Conservation (phyloP, 2,888 invertebrate species). For the Acleris emargana region DNA sequence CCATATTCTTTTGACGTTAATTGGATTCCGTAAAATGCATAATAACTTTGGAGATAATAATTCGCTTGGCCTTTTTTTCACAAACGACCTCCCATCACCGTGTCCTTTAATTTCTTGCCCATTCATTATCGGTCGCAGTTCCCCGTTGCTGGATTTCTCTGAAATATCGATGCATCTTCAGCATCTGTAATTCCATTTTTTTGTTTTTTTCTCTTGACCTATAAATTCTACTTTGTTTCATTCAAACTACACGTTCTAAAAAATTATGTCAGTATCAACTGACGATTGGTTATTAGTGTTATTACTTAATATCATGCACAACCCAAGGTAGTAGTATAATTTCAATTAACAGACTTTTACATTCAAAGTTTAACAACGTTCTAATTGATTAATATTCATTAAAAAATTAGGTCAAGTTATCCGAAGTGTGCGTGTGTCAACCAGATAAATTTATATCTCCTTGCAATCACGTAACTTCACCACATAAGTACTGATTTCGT, state of each 20-base stretch:
- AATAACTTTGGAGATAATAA: not conserved
- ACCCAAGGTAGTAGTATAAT: conserved; percentile 7
- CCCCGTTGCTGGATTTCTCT: conserved; percentile 6
- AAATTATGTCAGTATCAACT: too few relatives aligned
- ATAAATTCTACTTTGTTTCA: not conserved
- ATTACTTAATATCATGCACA: not conserved
- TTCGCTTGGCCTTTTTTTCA: conserved; percentile 5
- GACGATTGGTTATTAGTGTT: too few relatives aligned
- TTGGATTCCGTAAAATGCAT: conserved; percentile 3
- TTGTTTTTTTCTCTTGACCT: not conserved
- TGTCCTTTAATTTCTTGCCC: conserved; percentile 19
- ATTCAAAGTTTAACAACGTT: not conserved
- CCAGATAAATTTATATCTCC: conserved; percentile 41
- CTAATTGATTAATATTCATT: conserved; percentile 6
- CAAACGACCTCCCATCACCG: not conserved
- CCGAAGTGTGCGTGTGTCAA: conserved; percentile 34
- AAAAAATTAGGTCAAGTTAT: conserved; percentile 26
- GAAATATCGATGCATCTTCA: conserved; percentile 10
- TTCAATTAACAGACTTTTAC: not conserved
- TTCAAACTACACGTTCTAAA: too few relatives aligned
- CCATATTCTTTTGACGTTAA: conserved; percentile 2
- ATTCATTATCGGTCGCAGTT: conserved; percentile 20
- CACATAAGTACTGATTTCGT: conserved; percentile 52
- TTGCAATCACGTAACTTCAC: conserved; percentile 55
- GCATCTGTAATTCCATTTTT: conserved; percentile 1